Percentiles rank a stretch among this genome's conserved stretches.
Conservation (phyloP, 1,140 invertebrate genomes). For the Globodera rostochiensis region DNA sequence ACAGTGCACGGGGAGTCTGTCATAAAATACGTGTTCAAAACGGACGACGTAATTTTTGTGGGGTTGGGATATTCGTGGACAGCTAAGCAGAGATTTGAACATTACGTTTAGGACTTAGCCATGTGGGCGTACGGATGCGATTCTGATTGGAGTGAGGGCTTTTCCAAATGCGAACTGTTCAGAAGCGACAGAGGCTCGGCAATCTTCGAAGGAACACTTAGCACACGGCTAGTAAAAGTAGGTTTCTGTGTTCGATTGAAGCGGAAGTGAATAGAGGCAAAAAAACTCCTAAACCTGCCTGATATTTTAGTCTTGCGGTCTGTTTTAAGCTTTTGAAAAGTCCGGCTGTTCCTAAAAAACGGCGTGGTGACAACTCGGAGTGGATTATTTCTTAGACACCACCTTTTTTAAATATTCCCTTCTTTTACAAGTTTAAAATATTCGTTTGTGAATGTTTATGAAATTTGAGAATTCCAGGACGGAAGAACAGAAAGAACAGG, state of each 20-base stretch:
- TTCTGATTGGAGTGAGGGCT: constrained; percentile 56
- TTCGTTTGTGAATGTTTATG: background rate
- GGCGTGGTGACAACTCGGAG: no score
- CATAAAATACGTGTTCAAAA: constrained; percentile 49
- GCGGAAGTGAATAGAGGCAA: no score
- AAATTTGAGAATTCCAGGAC: constrained; percentile 35
- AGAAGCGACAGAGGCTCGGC: constrained; percentile 42
- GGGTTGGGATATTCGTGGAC: constrained; percentile 19
- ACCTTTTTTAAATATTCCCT: no score
- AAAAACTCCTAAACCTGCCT: no score
- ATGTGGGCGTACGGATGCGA: constrained; percentile 48
- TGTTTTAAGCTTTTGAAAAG: no score
- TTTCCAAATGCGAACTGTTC: constrained; percentile 40
- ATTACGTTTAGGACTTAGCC: constrained; percentile 24
- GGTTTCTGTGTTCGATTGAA: background rate
- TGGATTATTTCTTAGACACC: no score
- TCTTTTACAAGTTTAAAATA: no score
- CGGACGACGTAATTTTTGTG: constrained; percentile 35
- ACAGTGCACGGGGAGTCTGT: constrained; percentile 29
- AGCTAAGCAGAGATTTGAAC: no score
- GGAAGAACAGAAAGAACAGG: constrained; percentile 49
- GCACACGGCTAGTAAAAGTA: constrained; percentile 38
- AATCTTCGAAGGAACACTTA: constrained; percentile 40
- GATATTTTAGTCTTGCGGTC: no score
- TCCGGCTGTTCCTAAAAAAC: no score